These are phyloP conservation scores for Elgaria multicarinata DNA, from an alignment of 2,113 vertebrate genomes.

Conservation along the genomic window DNA sequence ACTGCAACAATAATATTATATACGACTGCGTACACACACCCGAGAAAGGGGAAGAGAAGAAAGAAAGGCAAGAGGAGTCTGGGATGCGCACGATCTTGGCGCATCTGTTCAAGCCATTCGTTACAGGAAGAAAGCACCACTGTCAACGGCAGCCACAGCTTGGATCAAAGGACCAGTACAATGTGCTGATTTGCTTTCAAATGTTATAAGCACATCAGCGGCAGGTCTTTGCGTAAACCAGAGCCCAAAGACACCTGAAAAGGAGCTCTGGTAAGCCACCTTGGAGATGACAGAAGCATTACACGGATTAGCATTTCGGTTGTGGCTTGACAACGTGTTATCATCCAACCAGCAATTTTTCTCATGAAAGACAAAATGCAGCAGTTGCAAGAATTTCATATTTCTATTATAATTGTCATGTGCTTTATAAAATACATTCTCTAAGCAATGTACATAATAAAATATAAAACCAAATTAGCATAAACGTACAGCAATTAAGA, in stretches of 20 bases:
- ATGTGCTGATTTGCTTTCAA: constrained; percentile 67
- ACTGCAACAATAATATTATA: not conserved
- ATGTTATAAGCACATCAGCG: constrained; percentile 59
- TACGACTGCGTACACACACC: not conserved
- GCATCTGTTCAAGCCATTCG: constrained; percentile 37
- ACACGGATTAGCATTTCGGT: constrained; percentile 54
- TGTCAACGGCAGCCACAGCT: constrained; percentile 52
- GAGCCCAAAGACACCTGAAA: constrained; percentile 60
- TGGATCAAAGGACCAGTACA: constrained; percentile 63
- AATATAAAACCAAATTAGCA: not conserved
- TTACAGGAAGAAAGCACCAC: constrained; percentile 1
- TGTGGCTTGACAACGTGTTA: constrained; percentile 56
- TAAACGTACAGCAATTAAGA: not conserved
- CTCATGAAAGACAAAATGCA: constrained; percentile 38
- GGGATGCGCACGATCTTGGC: not conserved
- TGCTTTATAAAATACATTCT: not conserved
- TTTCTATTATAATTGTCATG: not conserved
- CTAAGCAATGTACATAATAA: not conserved
- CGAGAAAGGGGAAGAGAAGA: not conserved
- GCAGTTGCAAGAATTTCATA: not conserved
- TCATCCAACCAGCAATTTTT: constrained; percentile 31
- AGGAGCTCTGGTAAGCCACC: constrained; percentile 67
- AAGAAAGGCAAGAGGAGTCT: not conserved
- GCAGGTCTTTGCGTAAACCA: constrained; percentile 58
- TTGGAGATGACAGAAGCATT: constrained; percentile 61